These are phyloP conservation scores for Symphodus melops DNA, from an alignment of 2,113 vertebrate species.

Conservation along the genomic window DNA sequence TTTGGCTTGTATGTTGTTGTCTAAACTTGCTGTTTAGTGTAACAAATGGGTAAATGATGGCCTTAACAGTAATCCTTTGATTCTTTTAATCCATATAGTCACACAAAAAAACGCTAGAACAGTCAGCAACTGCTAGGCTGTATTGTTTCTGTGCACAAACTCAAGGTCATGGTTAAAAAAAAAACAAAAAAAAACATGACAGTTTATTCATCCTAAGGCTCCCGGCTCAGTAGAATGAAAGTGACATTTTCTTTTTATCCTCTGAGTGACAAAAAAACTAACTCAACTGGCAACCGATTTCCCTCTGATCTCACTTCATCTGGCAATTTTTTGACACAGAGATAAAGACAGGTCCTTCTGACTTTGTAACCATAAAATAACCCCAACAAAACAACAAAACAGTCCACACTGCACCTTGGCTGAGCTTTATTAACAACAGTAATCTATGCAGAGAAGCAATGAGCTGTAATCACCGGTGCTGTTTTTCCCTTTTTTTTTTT, in stretches of 20 bases:
- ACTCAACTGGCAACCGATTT: slow-evolving; percentile 15
- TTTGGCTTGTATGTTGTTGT: too few species aligned
- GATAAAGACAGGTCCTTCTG: slow-evolving; percentile 45
- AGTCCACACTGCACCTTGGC: slow-evolving; percentile 19
- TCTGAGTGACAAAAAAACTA: slow-evolving; percentile 35
- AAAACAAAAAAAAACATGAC: neutral
- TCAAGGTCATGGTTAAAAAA: slow-evolving; percentile 50
- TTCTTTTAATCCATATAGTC: neutral
- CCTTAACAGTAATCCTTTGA: neutral
- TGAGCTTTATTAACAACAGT: slow-evolving; percentile 36
- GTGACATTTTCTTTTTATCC: slow-evolving; percentile 50
- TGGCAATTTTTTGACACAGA: slow-evolving; percentile 35
- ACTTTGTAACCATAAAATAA: slow-evolving; percentile 28
- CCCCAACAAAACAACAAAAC: slow-evolving; percentile 9
- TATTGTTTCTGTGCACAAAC: slow-evolving; percentile 16
- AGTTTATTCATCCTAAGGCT: slow-evolving; percentile 43
- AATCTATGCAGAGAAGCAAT: slow-evolving; percentile 56
- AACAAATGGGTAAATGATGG: too few species aligned
- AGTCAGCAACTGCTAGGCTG: neutral
- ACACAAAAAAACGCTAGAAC: neutral
- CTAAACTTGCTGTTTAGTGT: too few species aligned
- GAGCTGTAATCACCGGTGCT: slow-evolving; percentile 56
- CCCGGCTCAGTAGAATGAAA: slow-evolving; percentile 23
- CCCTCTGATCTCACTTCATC: slow-evolving; percentile 43
- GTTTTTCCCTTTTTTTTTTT: slow-evolving; percentile 12